phyloP scores from a whole-genome alignment of 2,113 vertebrate genomes.

The Petroica traversi region DNA sequence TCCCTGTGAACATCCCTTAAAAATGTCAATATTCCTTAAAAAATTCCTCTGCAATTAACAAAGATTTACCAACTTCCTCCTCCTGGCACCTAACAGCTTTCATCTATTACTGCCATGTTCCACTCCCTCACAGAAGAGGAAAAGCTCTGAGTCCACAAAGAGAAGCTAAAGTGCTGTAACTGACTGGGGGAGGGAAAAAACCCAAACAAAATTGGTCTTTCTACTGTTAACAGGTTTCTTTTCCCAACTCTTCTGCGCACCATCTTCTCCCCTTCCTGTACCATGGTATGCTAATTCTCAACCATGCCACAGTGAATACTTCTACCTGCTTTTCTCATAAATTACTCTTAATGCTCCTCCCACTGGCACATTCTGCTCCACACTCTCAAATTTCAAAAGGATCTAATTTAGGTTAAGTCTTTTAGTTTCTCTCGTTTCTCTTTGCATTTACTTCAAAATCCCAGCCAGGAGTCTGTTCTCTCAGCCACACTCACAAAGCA shows the following conservation, averaged over 20 bases:
- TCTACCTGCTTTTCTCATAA: neutral
- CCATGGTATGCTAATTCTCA: neutral
- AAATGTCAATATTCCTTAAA: neutral
- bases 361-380: neutral
- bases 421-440: neutral
- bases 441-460: neutral
- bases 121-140: neutral
- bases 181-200: neutral
- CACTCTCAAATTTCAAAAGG: neutral
- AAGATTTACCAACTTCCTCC: neutral
- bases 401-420: neutral
- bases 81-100: neutral
- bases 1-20: neutral
- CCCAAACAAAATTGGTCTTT: neutral
- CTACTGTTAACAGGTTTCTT: neutral
- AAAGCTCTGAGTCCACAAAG: neutral
- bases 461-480: neutral
- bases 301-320: neutral
- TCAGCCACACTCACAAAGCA: neutral
- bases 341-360: neutral
- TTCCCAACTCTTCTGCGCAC: neutral
- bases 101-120: neutral
- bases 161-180: neutral
- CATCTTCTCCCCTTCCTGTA: neutral
- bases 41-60: neutral